Conservation (phyloP, 2,113 vertebrate genomes). For the Cyanoderma ruficeps region DNA sequence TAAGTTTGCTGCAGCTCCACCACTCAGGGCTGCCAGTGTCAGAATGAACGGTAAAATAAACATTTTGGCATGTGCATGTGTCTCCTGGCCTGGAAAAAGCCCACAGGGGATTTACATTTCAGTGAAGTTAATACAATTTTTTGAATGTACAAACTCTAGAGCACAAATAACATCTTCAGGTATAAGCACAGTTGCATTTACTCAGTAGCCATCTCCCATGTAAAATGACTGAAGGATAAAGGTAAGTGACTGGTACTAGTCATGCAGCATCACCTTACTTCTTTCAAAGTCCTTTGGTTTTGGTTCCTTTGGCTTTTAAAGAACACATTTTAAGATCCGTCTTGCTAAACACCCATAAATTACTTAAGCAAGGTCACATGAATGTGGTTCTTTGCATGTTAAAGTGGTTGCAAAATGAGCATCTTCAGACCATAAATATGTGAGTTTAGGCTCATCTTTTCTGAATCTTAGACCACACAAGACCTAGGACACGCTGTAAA, state of each 20-base stretch:
- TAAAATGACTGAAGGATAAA: not conserved
- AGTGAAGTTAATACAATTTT: not conserved
- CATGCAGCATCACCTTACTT: not conserved
- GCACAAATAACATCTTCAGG: not conserved
- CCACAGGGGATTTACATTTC: not conserved
- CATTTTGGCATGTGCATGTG: not conserved
- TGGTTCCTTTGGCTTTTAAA: not conserved
- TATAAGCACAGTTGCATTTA: not conserved
- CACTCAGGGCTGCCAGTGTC: not conserved
- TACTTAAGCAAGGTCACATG: not conserved
- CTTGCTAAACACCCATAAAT: not conserved
- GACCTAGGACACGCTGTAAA: not conserved
- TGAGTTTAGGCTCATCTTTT: not conserved
- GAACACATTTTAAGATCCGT: not conserved
- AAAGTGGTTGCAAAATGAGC: not conserved
- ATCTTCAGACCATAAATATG: conserved; percentile 9
- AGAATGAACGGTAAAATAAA: conserved; percentile 30
- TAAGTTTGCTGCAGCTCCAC: not conserved
- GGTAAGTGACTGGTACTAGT: not conserved
- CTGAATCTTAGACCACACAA: not conserved
- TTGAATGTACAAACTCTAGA: not conserved
- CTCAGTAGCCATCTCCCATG: not conserved
- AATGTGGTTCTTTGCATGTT: not conserved
- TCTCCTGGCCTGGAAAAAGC: not conserved
- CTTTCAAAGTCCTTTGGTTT: not conserved